A percentile compares a stretch with the other conserved stretches of the same genome.
Evolutionary conservation across 2,888 invertebrate genomes (phyloP).

Genomic region (Tipula lateralis): DNA sequence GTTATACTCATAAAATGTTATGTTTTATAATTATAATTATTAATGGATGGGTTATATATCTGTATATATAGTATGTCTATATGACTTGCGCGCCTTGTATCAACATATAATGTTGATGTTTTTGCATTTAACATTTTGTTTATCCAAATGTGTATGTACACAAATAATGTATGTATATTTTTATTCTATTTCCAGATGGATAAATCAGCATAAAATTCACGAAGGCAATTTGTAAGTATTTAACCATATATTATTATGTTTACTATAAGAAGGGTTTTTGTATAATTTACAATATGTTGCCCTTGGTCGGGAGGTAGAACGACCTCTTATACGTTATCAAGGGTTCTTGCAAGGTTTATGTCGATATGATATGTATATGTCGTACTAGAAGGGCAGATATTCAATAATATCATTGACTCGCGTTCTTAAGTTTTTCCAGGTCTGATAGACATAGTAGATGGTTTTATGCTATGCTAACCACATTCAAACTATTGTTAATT

Average conservation of each 20-base stretch:
- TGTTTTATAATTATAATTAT: neutral
- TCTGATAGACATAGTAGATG: no score
- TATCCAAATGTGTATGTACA: neutral
- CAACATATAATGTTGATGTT: neutral
- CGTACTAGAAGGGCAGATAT: no score
- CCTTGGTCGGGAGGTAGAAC: neutral
- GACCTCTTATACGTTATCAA: no score
- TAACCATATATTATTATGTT: no score
- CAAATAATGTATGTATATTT: neutral
- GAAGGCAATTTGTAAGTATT: neutral
- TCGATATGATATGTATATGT: no score
- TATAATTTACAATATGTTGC: neutral
- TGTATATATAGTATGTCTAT: neutral
- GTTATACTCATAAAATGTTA: neutral
- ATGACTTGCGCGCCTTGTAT: neutral
- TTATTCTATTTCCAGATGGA: neutral
- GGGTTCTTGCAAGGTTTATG: no score
- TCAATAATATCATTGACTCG: no score
- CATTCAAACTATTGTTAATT: no score
- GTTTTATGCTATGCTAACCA: no score
- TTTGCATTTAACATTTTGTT: neutral
- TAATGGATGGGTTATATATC: neutral
- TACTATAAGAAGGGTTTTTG: neutral
- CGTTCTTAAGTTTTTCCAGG: no score
- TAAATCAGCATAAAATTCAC: neutral